Evolutionary conservation across 2,888 invertebrate genomes (phyloP), one percentile per base, ranked within the genome.

Genomic region (Athalia cordata): DNA sequence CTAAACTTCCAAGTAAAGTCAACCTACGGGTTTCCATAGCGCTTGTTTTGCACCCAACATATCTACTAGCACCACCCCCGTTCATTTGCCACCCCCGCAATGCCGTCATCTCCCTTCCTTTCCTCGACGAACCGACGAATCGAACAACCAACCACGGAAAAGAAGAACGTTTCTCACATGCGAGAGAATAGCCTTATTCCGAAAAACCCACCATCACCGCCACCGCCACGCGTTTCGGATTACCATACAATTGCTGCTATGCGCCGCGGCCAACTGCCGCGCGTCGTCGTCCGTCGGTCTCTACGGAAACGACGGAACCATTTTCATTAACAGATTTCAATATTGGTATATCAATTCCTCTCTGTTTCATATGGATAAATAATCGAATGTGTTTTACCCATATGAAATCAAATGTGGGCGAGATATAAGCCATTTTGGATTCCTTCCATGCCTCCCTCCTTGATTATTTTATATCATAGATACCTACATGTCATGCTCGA

Each of bases 91-190:
- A 67, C 50, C 67, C 67, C 67, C 67, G 49, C 50, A 67, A 67
- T 67, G 67, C 49, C 67, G 67, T 67, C 67, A 67, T 67, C 61
- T 11, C 13, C 50, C 15, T 45, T 29, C 50, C 15, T 45, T 29
- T 15, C 50, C 67, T 29, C 29, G 29, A 29, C 29, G 29, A 29
- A 29, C 0, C 29, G 29, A 29, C 29, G 29, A 29, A 2, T 2
- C 29, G 29, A 29, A 29, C 29, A 2, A 29, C 49, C 49, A 13
- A 50, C 67, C 15, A 67, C 47, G 67, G 67, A 15, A 67, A 67
- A 50, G 49, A 67, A 50, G 47, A 49, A 67, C 67, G 50, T n/a
- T 43, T 9, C 43, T 45, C 29, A 65, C 65, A 13, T 8, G 50
- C 49, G 67, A 45, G 50, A 15, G 61, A 64, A n/a, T 64, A 64